Conservation (phyloP, 2,888 invertebrate species). For the Lepidocyrtoides sp. region DNA sequence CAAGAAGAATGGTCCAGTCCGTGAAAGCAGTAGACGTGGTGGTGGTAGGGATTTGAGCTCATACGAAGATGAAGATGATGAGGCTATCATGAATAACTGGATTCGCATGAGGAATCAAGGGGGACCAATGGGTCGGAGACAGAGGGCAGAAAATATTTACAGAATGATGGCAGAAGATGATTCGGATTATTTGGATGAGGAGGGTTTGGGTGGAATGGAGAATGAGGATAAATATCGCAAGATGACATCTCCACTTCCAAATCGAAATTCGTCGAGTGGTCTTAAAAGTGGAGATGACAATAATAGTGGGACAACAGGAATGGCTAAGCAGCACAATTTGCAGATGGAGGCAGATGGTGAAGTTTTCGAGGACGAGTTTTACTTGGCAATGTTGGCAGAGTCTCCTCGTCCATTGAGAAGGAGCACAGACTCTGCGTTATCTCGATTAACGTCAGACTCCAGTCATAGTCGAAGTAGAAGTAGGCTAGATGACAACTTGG, state of each 20-base stretch:
- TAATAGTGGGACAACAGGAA: neutral
- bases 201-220: conserved; percentile 16
- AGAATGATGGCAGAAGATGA: conserved; percentile 82
- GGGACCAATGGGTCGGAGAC: conserved; percentile 78
- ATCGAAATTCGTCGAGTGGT: conserved; percentile 23
- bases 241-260: conserved; percentile 25
- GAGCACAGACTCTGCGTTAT: conserved; percentile 82
- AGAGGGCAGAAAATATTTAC: conserved; percentile 83
- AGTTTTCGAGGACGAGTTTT: conserved; percentile 84
- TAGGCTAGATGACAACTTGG: conserved; percentile 78
- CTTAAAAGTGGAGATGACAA: conserved; percentile 19
- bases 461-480: conserved; percentile 79
- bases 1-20: conserved; percentile 10
- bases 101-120: conserved; percentile 78
- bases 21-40: neutral
- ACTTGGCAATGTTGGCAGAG: conserved; percentile 82
- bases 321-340: neutral
- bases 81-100: conserved; percentile 80
- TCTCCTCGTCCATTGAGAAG: conserved; percentile 83
- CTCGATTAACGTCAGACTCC: conserved; percentile 82
- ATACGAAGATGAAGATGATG: conserved; percentile 73
- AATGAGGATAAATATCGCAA: conserved; percentile 36
- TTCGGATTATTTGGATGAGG: conserved; percentile 80
- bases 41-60: neutral
- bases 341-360: conserved; percentile 77